Percentiles rank a stretch among this genome's conserved stretches.
Evolutionary conservation across 2,113 vertebrate species (phyloP).

Genomic region (Nettapus auritus): DNA sequence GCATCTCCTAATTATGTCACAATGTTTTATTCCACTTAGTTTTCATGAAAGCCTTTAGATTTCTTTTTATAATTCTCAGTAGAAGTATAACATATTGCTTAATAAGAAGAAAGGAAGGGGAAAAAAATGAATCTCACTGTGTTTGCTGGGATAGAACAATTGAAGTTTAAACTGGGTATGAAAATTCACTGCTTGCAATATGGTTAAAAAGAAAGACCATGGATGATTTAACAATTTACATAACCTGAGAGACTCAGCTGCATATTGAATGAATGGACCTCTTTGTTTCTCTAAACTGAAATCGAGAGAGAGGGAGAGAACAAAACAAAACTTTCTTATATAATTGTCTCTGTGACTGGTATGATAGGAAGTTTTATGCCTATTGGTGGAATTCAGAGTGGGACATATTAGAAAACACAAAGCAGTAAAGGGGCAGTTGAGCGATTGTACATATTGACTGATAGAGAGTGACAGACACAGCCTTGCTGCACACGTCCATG

Average conservation of each 20-base stretch:
- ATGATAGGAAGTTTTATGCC: slow-evolving; percentile 25
- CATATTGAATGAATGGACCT: slow-evolving; percentile 34
- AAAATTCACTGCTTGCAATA: slow-evolving; percentile 60
- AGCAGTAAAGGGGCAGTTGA: background rate
- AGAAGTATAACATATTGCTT: background rate
- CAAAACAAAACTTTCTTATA: background rate
- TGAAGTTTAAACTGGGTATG: slow-evolving; percentile 23
- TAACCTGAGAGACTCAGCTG: slow-evolving; percentile 62
- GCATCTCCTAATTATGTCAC: slow-evolving; percentile 31
- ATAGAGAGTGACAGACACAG: slow-evolving; percentile 9
- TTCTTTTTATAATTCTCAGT: slow-evolving; percentile 25
- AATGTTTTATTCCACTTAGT: slow-evolving; percentile 37
- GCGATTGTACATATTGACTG: background rate
- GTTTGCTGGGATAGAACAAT: background rate
- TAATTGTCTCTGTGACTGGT: slow-evolving; percentile 18
- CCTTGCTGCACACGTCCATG: background rate
- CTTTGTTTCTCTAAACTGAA: slow-evolving; percentile 33
- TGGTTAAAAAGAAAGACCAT: slow-evolving; percentile 49
- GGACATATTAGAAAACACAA: slow-evolving; percentile 19
- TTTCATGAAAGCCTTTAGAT: background rate
- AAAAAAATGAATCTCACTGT: background rate
- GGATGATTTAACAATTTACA: slow-evolving; percentile 71
- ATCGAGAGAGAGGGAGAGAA: background rate
- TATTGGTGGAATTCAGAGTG: background rate
- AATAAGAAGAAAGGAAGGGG: slow-evolving; percentile 1